Percentiles rank a stretch among this genome's conserved stretches.
These are phyloP conservation scores for Callinectes sapidus DNA, from an alignment of 2,888 invertebrate genomes.

Conservation along the genomic window DNA sequence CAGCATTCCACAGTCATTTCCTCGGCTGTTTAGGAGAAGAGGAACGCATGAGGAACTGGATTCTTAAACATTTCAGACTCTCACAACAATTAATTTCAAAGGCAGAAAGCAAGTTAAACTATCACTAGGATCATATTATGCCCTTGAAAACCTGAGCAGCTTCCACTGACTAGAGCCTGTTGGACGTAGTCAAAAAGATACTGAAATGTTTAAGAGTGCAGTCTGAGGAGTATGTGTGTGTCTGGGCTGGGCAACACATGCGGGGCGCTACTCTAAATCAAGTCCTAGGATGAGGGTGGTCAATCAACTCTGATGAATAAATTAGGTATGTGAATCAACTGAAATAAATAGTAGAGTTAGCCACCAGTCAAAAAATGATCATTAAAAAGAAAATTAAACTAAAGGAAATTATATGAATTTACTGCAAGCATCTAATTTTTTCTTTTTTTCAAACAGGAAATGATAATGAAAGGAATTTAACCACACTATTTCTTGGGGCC, in stretches of 20 bases:
- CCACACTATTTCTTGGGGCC: background rate
- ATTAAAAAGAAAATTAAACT: background rate
- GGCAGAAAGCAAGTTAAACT: no score
- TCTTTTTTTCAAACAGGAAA: slow-evolving; percentile 17
- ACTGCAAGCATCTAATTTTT: background rate
- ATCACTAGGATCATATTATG: background rate
- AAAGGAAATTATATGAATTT: background rate
- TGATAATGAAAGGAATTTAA: background rate
- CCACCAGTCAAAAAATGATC: background rate
- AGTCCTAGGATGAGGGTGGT: background rate
- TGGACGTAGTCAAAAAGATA: no score
- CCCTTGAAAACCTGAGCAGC: background rate
- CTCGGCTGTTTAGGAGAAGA: background rate
- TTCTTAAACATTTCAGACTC: no score
- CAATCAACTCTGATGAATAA: background rate
- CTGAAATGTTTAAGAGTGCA: no score
- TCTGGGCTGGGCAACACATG: background rate
- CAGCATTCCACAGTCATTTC: background rate
- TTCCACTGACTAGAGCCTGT: no score
- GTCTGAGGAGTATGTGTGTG: background rate
- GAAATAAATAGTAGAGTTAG: background rate
- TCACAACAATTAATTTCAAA: no score
- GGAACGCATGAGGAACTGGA: background rate
- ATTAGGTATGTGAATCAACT: background rate
- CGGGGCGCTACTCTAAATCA: background rate